These are phyloP conservation scores for Hirtodrosophila alboralis DNA, from an alignment of 2,888 invertebrate genomes.

Conservation along the genomic window DNA sequence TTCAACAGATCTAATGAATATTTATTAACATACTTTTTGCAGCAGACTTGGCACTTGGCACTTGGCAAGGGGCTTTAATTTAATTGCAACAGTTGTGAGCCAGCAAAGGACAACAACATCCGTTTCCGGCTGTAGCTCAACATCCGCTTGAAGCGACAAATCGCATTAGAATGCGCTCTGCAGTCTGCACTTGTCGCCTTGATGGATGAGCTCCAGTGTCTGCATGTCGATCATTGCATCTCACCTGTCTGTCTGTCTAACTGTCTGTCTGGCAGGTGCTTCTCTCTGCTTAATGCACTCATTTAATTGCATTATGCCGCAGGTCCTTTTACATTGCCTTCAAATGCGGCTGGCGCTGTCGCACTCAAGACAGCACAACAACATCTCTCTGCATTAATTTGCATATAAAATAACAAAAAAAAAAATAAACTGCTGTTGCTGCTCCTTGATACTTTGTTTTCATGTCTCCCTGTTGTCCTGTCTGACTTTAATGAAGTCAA, in stretches of 20 bases:
- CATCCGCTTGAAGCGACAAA: conserved; percentile 73
- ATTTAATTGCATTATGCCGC: conserved; percentile 80
- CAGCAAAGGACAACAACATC: conserved; percentile 53
- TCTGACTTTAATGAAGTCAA: conserved; percentile 76
- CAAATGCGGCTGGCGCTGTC: conserved; percentile 32
- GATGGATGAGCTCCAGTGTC: conserved; percentile 43
- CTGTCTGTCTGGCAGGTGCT: conserved; percentile 1
- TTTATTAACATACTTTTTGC: conserved; percentile 59
- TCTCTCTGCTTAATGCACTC: conserved; percentile 67
- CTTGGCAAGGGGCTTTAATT: conserved; percentile 72
- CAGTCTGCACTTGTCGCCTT: conserved; percentile 46
- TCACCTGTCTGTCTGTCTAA: conserved; percentile 32
- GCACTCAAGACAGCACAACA: conserved; percentile 41
- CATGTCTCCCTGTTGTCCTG: conserved; percentile 24
- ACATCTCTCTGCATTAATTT: conserved; percentile 66
- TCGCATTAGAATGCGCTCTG: conserved; percentile 76
- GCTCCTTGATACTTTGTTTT: conserved; percentile 4
- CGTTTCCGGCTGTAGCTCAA: conserved; percentile 64
- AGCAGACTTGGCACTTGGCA: conserved; percentile 7
- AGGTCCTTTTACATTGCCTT: conserved; percentile 64
- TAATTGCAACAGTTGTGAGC: conserved; percentile 63
- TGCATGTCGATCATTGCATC: conserved; percentile 62
- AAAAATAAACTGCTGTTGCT: conserved; percentile 32
- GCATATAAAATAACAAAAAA: too few relatives aligned
- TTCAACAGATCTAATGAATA: conserved; percentile 68